A percentile compares a stretch with the other conserved stretches of the same genome.
These are phyloP conservation scores for Synodontis membranacea DNA, from an alignment of 2,113 vertebrate species.

Conservation along the genomic window DNA sequence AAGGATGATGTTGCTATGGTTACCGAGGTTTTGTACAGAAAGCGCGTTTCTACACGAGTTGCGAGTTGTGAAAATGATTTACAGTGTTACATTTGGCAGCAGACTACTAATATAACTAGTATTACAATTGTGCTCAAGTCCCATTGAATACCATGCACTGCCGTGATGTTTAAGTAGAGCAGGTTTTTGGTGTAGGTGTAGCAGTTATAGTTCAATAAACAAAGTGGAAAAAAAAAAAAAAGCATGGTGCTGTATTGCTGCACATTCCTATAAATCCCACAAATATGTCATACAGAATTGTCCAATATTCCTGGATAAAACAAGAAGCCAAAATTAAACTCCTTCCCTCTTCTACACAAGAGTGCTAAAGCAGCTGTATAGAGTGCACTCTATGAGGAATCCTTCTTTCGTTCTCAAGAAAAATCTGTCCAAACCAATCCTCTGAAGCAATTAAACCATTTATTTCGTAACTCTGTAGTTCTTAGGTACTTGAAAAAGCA, in stretches of 20 bases:
- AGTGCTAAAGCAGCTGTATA: neutral
- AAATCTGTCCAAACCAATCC: neutral
- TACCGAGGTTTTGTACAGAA: slow-evolving; percentile 46
- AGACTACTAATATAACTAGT: neutral
- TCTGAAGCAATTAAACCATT: neutral
- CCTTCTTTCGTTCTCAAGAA: neutral
- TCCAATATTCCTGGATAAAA: neutral
- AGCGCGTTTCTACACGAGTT: slow-evolving; percentile 37
- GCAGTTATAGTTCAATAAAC: neutral
- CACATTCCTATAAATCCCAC: slow-evolving; percentile 3
- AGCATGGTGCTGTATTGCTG: slow-evolving; percentile 1
- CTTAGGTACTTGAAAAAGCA: neutral
- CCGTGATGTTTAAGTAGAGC: neutral
- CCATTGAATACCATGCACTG: neutral
- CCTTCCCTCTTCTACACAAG: neutral
- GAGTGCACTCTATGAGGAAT: neutral
- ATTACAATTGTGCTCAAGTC: neutral
- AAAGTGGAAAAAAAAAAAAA: neutral
- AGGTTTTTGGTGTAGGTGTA: neutral
- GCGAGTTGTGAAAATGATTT: slow-evolving; percentile 43
- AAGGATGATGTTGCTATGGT: slow-evolving; percentile 53
- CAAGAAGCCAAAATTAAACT: neutral
- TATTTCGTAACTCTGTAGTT: neutral
- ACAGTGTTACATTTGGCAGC: slow-evolving; percentile 21
- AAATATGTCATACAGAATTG: neutral